phyloP scores from a whole-genome alignment of 2,113 vertebrate genomes.

The Myrmecobius fasciatus region DNA sequence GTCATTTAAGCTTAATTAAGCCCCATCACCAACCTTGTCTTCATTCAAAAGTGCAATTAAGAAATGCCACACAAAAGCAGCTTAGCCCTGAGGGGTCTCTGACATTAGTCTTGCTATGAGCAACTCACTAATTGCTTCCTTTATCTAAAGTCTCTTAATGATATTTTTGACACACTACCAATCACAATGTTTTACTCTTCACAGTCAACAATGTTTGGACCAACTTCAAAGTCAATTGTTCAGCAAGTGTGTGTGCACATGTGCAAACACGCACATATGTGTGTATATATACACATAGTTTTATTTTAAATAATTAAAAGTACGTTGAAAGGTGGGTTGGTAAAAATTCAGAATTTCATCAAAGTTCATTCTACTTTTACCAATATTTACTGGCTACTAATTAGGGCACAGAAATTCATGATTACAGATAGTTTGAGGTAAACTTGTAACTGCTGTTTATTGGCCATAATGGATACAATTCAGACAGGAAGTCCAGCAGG shows the following conservation, averaged over 20 bases:
- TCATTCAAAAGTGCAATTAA: slow-evolving; percentile 75
- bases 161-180: slow-evolving; percentile 59
- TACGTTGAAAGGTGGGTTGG: background rate
- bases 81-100: slow-evolving; percentile 68
- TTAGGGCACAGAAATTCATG: background rate
- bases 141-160: slow-evolving; percentile 64
- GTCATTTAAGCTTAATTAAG: slow-evolving; percentile 77
- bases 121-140: slow-evolving; percentile 73
- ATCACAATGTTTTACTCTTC: slow-evolving; percentile 59
- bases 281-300: background rate
- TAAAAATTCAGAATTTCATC: slow-evolving; percentile 43
- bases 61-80: slow-evolving; percentile 60
- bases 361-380: background rate
- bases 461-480: background rate
- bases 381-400: slow-evolving; percentile 11
- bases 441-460: background rate
- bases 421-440: background rate
- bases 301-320: slow-evolving; percentile 56
- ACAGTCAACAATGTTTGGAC: background rate
- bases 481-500: background rate
- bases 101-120: slow-evolving; percentile 57
- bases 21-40: slow-evolving; percentile 60
- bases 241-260: background rate
- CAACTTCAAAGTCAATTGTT: slow-evolving; percentile 54
- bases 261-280: background rate